phyloP scores from a whole-genome alignment of 1,140 invertebrate genomes.

The Alviniconcha marisindica region DNA sequence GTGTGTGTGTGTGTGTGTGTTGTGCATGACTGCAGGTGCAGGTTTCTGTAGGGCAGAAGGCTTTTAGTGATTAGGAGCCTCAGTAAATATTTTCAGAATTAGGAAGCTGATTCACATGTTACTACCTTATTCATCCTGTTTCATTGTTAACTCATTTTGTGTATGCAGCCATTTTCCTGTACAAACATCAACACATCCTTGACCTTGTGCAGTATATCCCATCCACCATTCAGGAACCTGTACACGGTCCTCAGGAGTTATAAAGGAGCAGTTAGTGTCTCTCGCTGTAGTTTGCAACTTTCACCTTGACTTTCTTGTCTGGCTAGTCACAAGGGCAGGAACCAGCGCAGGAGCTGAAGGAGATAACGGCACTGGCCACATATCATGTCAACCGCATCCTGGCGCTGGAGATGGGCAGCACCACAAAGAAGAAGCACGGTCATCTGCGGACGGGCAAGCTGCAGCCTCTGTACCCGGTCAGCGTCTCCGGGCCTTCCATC shows the following conservation, averaged over 20 bases:
- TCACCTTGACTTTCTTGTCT: no score
- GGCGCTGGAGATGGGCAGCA: neutral
- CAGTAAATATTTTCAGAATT: neutral
- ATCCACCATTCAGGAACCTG: no score
- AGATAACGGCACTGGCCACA: slow-evolving; percentile 7
- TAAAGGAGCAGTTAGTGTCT: no score
- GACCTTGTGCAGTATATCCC: no score
- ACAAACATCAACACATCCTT: no score
- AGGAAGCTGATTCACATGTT: neutral
- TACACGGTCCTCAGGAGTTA: no score
- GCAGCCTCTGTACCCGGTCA: slow-evolving; percentile 10
- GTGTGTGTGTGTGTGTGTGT: slow-evolving; percentile 14
- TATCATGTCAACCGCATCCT: neutral
- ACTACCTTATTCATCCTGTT: neutral
- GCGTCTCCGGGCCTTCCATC: neutral
- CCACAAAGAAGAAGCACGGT: neutral
- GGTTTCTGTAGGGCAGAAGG: neutral
- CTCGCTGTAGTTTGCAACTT: no score
- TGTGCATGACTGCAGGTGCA: neutral
- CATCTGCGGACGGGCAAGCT: slow-evolving; percentile 7
- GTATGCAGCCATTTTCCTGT: neutral
- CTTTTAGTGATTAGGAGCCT: neutral
- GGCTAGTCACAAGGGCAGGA: no score
- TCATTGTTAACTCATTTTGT: neutral
- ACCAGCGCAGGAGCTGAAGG: slow-evolving; percentile 19